These are phyloP conservation scores for Corvus hawaiiensis DNA, from an alignment of 2,113 vertebrate species.

Conservation along the genomic window DNA sequence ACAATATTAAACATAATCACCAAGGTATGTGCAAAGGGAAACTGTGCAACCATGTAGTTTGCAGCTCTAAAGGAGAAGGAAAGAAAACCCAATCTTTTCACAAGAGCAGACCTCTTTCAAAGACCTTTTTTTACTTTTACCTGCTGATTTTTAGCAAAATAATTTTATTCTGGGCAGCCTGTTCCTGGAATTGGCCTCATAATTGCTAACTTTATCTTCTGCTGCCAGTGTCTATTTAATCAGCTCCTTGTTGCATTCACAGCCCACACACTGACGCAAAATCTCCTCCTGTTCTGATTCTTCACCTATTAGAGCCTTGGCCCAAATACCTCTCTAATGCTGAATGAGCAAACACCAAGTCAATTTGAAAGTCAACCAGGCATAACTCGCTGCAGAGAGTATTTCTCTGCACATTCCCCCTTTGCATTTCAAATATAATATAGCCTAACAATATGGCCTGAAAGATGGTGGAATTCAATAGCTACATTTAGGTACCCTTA, in stretches of 20 bases:
- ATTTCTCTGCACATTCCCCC: background rate
- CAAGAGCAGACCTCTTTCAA: background rate
- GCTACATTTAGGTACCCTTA: background rate
- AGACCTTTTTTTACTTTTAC: background rate
- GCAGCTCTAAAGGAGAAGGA: background rate
- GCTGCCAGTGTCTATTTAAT: slow-evolving; percentile 49
- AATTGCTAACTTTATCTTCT: slow-evolving; percentile 62
- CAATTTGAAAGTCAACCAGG: slow-evolving; percentile 30
- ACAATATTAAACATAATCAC: background rate
- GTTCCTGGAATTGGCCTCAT: slow-evolving; percentile 42
- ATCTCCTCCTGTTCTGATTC: slow-evolving; percentile 44
- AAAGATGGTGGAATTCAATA: background rate
- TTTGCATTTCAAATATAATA: background rate
- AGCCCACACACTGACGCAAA: slow-evolving; percentile 50
- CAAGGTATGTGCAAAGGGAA: background rate
- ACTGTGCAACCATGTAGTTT: background rate
- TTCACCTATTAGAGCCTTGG: slow-evolving; percentile 1
- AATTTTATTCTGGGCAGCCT: slow-evolving; percentile 42
- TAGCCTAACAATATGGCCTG: background rate
- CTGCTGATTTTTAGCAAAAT: slow-evolving; percentile 38
- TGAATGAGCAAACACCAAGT: slow-evolving; percentile 34
- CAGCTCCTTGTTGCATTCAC: slow-evolving; percentile 33
- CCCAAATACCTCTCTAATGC: slow-evolving; percentile 12
- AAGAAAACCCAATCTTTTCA: background rate
- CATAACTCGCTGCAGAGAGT: slow-evolving; percentile 1